Percentiles rank a stretch among this genome's conserved stretches.
Conservation (phyloP, 2,888 invertebrate genomes). For the Leptinotarsa rubiginosa region DNA sequence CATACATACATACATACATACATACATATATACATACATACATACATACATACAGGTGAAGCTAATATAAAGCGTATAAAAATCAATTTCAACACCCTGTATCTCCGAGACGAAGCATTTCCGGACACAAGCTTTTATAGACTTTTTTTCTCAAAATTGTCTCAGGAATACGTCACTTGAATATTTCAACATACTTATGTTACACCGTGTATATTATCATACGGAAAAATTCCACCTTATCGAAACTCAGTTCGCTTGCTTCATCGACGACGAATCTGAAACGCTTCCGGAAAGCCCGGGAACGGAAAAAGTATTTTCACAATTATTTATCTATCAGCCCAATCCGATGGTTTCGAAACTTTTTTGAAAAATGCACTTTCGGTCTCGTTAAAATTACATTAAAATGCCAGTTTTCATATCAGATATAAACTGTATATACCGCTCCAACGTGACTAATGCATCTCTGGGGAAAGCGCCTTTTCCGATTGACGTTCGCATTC, state of each 20-base stretch:
- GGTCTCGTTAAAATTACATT: slow-evolving; percentile 65
- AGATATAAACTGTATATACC: slow-evolving; percentile 54
- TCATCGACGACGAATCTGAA: not conserved
- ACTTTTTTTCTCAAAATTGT: no score
- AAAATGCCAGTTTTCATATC: slow-evolving; percentile 63
- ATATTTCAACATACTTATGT: no score
- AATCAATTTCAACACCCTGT: no score
- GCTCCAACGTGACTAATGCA: slow-evolving; percentile 58
- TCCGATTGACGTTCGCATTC: slow-evolving; percentile 59
- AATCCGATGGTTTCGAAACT: slow-evolving; percentile 35
- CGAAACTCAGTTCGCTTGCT: not conserved
- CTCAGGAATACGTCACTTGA: no score
- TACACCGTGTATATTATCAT: no score
- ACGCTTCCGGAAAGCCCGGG: not conserved
- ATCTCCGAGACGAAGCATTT: no score
- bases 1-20: no score
- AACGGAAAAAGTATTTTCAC: slow-evolving; percentile 9
- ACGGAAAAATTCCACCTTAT: not conserved
- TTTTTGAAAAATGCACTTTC: slow-evolving; percentile 47
- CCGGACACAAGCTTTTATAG: no score
- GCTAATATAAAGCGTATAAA: no score
- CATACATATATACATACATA: no score
- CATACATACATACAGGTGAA: no score
- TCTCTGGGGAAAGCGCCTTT: slow-evolving; percentile 49
- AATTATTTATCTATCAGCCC: slow-evolving; percentile 36